Evolutionary conservation across 2,113 vertebrate genomes (phyloP).

Genomic region (Diadophis punctatus): DNA sequence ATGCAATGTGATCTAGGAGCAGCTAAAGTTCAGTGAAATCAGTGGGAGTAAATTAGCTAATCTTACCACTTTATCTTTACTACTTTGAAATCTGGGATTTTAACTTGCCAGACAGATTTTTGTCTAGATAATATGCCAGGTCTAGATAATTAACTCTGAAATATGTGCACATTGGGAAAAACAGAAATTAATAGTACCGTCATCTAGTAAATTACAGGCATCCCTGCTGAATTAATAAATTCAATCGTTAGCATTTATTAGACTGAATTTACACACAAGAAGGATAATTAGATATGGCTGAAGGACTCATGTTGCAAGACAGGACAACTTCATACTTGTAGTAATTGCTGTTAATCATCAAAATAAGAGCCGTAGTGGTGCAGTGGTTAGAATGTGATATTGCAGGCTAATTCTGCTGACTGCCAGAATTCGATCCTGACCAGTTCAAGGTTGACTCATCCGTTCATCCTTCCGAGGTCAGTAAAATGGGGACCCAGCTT

Average conservation of each 20-base stretch:
- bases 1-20: not conserved
- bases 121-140: not conserved
- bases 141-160: not conserved
- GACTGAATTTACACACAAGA: not conserved
- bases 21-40: not conserved
- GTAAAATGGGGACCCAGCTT: not conserved
- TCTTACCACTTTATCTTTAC: not conserved
- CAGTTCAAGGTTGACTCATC: not conserved
- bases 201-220: conserved; percentile 14
- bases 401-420: not conserved
- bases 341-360: not conserved
- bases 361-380: not conserved
- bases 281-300: not conserved
- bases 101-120: conserved; percentile 2
- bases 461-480: not conserved
- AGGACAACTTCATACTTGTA: not conserved
- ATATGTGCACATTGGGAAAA: not conserved
- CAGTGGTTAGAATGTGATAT: not conserved
- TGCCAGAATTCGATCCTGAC: not conserved
- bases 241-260: conserved; percentile 9
- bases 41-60: not conserved
- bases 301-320: not conserved
- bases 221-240: conserved; percentile 11
- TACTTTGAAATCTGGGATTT: not conserved
- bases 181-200: conserved; percentile 14